These are phyloP conservation scores for Misgurnus anguillicaudatus DNA, from an alignment of 2,113 vertebrate species.

Conservation along the genomic window DNA sequence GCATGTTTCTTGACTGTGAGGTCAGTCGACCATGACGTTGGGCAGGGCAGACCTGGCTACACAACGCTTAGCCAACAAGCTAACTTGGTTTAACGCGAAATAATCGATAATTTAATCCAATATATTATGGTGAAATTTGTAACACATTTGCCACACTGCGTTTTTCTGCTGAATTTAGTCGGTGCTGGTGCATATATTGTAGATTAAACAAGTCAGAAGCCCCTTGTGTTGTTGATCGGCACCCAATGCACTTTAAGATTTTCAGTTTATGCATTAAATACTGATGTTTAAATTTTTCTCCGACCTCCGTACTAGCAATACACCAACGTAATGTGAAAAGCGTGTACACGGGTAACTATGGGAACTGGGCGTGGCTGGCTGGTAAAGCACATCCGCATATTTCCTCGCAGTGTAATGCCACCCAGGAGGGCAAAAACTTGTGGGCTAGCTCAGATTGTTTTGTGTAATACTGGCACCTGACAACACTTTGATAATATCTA, in stretches of 20 bases:
- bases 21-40: slow-evolving; percentile 16
- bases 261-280: background rate
- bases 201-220: background rate
- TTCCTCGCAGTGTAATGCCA: slow-evolving; percentile 13
- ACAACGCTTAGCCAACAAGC: slow-evolving; percentile 11
- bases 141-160: background rate
- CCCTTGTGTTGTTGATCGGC: background rate
- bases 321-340: background rate
- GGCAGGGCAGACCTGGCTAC: slow-evolving; percentile 23
- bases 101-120: background rate
- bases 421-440: background rate
- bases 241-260: background rate
- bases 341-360: slow-evolving; percentile 20
- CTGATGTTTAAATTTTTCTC: background rate
- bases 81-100: background rate
- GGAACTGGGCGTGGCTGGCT: slow-evolving; percentile 55
- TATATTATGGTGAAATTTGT: background rate
- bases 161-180: background rate
- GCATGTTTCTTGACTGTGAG: background rate
- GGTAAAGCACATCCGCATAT: slow-evolving; percentile 53
- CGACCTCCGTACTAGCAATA: background rate
- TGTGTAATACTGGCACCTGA: background rate
- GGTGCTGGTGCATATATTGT: background rate
- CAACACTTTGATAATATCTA: background rate
- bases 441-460: background rate